Evolutionary conservation across 2,113 vertebrate genomes (phyloP).

Genomic region (Scomber colias): DNA sequence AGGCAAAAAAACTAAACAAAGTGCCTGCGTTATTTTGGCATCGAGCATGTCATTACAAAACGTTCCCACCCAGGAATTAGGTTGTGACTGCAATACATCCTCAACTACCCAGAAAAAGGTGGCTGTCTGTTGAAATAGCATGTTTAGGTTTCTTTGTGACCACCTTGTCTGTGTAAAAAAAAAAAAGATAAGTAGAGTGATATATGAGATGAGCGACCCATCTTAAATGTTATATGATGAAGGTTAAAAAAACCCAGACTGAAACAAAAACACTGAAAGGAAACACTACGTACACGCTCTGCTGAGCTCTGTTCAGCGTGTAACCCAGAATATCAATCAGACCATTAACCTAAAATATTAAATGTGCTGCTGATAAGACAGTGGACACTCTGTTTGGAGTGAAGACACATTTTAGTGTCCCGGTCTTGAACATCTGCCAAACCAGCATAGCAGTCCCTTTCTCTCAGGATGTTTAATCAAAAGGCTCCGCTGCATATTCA

Average conservation of each 20-base stretch:
- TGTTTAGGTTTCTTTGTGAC: background rate
- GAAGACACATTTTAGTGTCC: constrained; percentile 63
- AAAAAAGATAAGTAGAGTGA: background rate
- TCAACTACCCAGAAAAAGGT: constrained; percentile 23
- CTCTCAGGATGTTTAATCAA: constrained; percentile 48
- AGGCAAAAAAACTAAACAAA: background rate
- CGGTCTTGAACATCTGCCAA: constrained; percentile 60
- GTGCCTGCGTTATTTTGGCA: background rate
- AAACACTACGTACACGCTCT: background rate
- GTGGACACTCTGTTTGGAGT: constrained; percentile 63
- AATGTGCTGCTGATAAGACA: constrained; percentile 55
- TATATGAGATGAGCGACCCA: background rate
- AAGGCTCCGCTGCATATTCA: constrained; percentile 49
- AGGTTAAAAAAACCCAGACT: background rate
- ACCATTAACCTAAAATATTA: constrained; percentile 65
- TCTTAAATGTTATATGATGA: background rate
- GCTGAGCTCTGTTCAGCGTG: constrained; percentile 2
- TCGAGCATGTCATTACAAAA: constrained; percentile 34
- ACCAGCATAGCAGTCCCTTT: constrained; percentile 69
- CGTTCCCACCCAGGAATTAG: constrained; percentile 57
- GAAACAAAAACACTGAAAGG: background rate
- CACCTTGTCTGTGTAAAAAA: background rate
- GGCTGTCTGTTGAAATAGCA: constrained; percentile 12
- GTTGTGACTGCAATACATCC: constrained; percentile 10
- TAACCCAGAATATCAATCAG: constrained; percentile 70